Evolutionary conservation across 2,888 invertebrate species (phyloP), one percentile per base, ranked within the genome.

Genomic region (Acanthoscelides obtectus): DNA sequence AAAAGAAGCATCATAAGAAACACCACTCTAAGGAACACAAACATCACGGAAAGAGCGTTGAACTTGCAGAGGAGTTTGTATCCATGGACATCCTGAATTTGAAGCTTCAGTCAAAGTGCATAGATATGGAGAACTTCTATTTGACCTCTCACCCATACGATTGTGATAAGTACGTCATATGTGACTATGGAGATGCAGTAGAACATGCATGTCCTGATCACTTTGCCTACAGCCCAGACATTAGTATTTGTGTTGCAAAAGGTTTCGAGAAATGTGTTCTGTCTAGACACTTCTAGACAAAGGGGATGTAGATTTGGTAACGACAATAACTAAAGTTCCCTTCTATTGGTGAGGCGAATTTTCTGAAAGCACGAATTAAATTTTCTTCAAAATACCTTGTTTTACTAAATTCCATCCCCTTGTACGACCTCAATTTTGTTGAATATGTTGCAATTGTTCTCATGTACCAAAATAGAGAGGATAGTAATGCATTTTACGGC

Each of bases 151-250:
- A 70, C 63, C 70, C 70, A 20, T 21, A 20, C 8, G 66, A 66
- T 8, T 70, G 70, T 70, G 25, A 45, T 0, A 66, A 27, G 63
- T 70, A 66, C n/a, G 66, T 70, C 17, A 22, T 27, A 1, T 70
- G 70, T 20, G n/a, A 45, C 22, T 22, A 27, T 21, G 70, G 70
- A 27, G n/a, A 70, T 5, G 27, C 66, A 12, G 19, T 22, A 25
- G 66, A 45, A 3, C 5, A 45, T 12, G 27, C 22, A 21, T 70
- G 70, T 45, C 70, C 70, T 45, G 22, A 22, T 12, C 2, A 22
- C 20, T 70, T 70, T 45, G 70, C 66, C 6, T 70, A 66, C 19
- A 66, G 66, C 21, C 21, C 20, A 22, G 66, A 70, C 1, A 66
- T 22, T n/a, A 8, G 1, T 20, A 22, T 70, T 19, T 70, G 70